A percentile compares a stretch with the other conserved stretches of the same genome.
These are phyloP conservation scores for Osedax fenrisi DNA, from an alignment of 2,888 invertebrate genomes.

Conservation along the genomic window DNA sequence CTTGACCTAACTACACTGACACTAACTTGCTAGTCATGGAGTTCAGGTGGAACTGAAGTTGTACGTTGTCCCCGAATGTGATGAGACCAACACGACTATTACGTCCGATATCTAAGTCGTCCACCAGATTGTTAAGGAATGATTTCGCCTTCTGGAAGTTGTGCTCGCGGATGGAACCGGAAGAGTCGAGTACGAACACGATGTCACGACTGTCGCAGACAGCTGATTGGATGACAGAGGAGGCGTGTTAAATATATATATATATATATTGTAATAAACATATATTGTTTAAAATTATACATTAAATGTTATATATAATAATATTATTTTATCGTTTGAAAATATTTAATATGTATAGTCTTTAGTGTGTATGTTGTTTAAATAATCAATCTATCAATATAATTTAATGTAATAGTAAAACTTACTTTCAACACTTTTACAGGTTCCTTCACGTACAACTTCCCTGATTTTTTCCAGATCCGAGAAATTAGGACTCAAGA, in stretches of 20 bases:
- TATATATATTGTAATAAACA: too few species aligned
- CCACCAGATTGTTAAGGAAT: conserved; percentile 1
- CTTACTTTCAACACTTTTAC: not conserved
- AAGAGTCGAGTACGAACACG: conserved; percentile 18
- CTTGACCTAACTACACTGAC: too few species aligned
- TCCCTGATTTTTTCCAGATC: not conserved
- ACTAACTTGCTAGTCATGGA: too few species aligned
- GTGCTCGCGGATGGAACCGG: conserved; percentile 15
- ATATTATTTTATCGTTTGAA: too few species aligned
- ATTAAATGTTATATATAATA: too few species aligned
- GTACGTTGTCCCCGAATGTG: conserved; percentile 13
- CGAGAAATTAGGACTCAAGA: conserved; percentile 25
- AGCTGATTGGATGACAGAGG: too few species aligned
- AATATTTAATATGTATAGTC: too few species aligned
- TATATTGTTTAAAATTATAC: too few species aligned
- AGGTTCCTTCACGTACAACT: not conserved
- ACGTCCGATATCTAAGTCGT: not conserved
- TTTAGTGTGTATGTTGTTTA: too few species aligned
- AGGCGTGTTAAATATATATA: too few species aligned
- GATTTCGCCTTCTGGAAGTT: conserved; percentile 11
- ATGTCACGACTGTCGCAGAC: not conserved
- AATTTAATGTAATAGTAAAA: too few species aligned
- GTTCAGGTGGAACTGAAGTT: not conserved
- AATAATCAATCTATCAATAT: too few species aligned
- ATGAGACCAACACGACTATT: conserved; percentile 6